phyloP scores from a whole-genome alignment of 1,140 invertebrate genomes.

The Eulimnadia texana region DNA sequence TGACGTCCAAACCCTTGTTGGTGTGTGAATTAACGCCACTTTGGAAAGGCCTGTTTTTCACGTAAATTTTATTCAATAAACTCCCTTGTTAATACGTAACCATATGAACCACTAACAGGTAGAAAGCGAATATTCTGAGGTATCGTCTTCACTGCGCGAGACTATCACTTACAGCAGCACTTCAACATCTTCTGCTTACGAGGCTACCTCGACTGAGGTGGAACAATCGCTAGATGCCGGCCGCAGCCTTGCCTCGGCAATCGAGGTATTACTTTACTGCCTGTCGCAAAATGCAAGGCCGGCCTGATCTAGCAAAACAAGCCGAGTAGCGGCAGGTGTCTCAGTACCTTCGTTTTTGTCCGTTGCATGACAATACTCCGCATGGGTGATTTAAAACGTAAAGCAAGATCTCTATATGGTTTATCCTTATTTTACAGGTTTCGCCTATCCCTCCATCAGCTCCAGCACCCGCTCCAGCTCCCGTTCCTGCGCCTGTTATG shows the following conservation, averaged over 20 bases:
- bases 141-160: neutral
- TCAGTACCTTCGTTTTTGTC: too few species aligned
- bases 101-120: neutral
- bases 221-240: neutral
- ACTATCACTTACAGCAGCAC: neutral
- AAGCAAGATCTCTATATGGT: too few species aligned
- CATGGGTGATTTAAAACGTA: too few species aligned
- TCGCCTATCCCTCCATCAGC: too few species aligned
- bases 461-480: conserved; percentile 11
- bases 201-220: neutral
- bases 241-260: neutral
- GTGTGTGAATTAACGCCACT: too few species aligned
- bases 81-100: too few species aligned
- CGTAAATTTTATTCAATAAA: too few species aligned
- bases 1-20: too few species aligned
- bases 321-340: too few species aligned
- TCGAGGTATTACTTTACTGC: neutral
- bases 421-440: neutral
- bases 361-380: too few species aligned
- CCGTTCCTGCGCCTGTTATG: conserved; percentile 5
- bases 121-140: neutral
- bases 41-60: too few species aligned
- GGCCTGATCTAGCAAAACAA: neutral
- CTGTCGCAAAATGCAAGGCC: neutral
- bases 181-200: neutral